These are phyloP conservation scores for Erebia ligea DNA, from an alignment of 2,888 invertebrate species.

Conservation along the genomic window DNA sequence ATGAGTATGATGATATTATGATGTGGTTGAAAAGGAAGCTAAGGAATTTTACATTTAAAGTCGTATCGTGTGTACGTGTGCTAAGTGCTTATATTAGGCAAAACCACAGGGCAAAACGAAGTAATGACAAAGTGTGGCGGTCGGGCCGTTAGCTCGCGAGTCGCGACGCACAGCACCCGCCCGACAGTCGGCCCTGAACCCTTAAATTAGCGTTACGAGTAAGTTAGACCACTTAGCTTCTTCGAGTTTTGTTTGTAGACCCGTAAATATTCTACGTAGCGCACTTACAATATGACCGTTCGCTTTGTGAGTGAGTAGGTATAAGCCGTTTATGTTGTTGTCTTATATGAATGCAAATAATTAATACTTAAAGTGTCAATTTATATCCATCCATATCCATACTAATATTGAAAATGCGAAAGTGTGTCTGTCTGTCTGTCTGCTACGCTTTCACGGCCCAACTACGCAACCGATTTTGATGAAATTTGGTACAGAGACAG, in stretches of 20 bases:
- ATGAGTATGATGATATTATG: neutral
- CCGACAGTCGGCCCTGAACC: constrained; percentile 58
- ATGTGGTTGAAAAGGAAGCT: neutral
- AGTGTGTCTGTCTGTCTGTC: too few species aligned
- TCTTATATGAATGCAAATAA: neutral
- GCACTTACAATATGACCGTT: constrained; percentile 61
- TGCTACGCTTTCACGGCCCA: too few species aligned
- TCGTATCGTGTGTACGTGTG: constrained; percentile 22
- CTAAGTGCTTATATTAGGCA: too few species aligned
- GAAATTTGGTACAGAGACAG: too few species aligned
- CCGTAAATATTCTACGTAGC: constrained; percentile 75
- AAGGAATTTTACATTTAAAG: neutral
- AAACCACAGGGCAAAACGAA: constrained; percentile 58
- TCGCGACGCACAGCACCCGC: constrained; percentile 50
- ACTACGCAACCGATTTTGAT: too few species aligned
- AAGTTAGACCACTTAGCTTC: constrained; percentile 80
- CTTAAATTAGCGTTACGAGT: constrained; percentile 81
- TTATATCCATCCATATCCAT: too few species aligned
- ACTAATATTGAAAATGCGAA: too few species aligned
- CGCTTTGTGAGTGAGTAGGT: constrained; percentile 56
- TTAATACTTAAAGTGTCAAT: too few species aligned
- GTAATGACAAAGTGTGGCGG: constrained; percentile 75
- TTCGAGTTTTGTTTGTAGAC: constrained; percentile 79
- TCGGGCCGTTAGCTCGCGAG: constrained; percentile 53
- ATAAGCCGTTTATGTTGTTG: constrained; percentile 54